These are phyloP conservation scores for Astatotilapia flaviijosephi DNA, from an alignment of 2,113 vertebrate species.

Conservation along the genomic window DNA sequence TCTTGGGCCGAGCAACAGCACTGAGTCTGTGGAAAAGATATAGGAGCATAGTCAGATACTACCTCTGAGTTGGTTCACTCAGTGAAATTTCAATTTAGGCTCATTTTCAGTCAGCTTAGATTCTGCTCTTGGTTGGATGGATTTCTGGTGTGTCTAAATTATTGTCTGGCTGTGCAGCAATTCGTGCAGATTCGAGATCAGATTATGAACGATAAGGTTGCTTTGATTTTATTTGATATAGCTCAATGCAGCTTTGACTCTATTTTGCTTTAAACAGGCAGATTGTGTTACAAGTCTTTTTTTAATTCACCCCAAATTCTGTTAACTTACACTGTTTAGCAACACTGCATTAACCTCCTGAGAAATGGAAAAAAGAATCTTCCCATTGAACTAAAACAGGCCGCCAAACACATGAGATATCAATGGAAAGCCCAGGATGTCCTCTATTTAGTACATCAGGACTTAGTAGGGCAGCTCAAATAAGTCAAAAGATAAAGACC, in stretches of 20 bases:
- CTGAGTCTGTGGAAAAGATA: not conserved
- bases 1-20: fast-evolving
- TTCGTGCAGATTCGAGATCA: not conserved
- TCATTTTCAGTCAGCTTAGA: not conserved
- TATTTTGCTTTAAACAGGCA: not conserved
- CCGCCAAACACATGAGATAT: fast-evolving
- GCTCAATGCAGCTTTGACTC: not conserved
- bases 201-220: not conserved
- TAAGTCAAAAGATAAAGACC: not conserved
- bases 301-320: not conserved
- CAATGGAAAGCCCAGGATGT: not conserved
- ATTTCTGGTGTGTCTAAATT: not conserved
- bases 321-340: not conserved
- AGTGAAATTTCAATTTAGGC: not conserved
- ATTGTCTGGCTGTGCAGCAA: not conserved
- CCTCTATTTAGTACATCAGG: not conserved
- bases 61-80: too few species aligned
- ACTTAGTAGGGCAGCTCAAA: not conserved
- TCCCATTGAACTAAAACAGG: not conserved
- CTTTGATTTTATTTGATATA: not conserved
- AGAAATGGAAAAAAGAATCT: not conserved
- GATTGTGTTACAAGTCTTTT: not conserved
- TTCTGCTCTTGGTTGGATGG: not conserved
- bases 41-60: fast-evolving
- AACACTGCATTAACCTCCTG: not conserved